phyloP scores from a whole-genome alignment of 2,113 vertebrate genomes.

The Mellivora capensis region DNA sequence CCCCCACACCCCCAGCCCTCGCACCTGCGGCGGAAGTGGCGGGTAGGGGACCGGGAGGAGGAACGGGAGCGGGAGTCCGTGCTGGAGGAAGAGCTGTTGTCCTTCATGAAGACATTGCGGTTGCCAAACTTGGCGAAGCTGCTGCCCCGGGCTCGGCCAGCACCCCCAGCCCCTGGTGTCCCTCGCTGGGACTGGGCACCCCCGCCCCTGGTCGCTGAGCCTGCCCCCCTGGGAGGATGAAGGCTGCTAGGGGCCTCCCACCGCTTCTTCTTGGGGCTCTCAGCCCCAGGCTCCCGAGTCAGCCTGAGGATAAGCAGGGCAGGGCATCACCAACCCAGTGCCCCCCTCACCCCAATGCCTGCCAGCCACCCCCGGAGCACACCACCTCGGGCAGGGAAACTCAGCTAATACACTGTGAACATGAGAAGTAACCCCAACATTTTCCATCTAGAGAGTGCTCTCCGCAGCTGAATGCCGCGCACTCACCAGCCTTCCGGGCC shows the following conservation, averaged over 20 bases:
- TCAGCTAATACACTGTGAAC: neutral
- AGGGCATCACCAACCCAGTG: neutral
- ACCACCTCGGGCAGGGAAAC: neutral
- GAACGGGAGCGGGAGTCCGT: constrained; percentile 90
- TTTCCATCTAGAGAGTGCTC: neutral
- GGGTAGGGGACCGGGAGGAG: constrained; percentile 82
- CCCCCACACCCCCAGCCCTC: fast-evolving
- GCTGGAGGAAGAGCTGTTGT: constrained; percentile 91
- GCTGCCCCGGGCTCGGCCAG: constrained; percentile 75
- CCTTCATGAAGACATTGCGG: constrained; percentile 92
- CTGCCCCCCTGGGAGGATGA: constrained; percentile 78
- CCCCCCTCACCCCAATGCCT: neutral
- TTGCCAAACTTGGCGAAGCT: constrained; percentile 86
- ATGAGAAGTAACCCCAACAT: neutral
- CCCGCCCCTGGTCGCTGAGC: constrained; percentile 44
- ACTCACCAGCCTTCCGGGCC: fast-evolving
- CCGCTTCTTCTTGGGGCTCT: constrained; percentile 86
- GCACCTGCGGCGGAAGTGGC: constrained; percentile 83
- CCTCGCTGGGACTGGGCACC: constrained; percentile 75
- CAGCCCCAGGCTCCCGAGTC: constrained; percentile 72
- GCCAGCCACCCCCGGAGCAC: neutral
- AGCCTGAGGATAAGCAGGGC: constrained; percentile 63
- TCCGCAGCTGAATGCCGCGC: neutral
- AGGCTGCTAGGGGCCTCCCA: constrained; percentile 85
- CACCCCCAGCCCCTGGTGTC: constrained; percentile 62